These are phyloP conservation scores for Drosophila nr. fundita DNA, from an alignment of 2,888 invertebrate species.

Conservation along the genomic window DNA sequence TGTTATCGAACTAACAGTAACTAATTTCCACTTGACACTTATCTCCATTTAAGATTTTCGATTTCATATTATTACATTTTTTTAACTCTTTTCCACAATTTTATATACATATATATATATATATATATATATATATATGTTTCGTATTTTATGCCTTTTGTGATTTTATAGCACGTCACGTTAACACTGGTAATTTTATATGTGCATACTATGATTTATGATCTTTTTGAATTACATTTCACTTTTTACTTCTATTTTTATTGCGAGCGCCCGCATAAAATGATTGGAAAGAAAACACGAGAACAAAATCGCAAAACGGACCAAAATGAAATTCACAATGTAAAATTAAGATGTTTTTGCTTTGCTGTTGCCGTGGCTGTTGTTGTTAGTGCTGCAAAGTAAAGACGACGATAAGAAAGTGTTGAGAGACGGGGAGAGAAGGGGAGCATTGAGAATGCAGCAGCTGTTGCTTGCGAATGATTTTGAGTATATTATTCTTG, in stretches of 20 bases:
- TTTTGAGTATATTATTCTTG: constrained; percentile 17
- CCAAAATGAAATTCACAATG: constrained; percentile 32
- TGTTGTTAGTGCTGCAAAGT: constrained; percentile 40
- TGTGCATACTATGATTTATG: constrained; percentile 45
- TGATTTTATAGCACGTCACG: constrained; percentile 48
- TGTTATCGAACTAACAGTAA: constrained; percentile 29
- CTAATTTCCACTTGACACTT: constrained; percentile 32
- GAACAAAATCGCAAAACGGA: constrained; percentile 23
- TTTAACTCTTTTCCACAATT: constrained; percentile 42
- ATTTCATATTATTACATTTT: constrained; percentile 41
- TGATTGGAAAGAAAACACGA: constrained; percentile 35
- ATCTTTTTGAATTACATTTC: constrained; percentile 40
- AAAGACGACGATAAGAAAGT: constrained; percentile 27
- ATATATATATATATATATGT: constrained; percentile 17
- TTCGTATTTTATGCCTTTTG: constrained; percentile 32
- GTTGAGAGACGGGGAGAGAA: constrained; percentile 22
- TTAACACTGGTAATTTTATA: constrained; percentile 34
- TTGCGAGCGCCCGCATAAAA: constrained; percentile 29
- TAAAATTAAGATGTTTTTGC: constrained; percentile 12
- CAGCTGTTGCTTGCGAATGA: constrained; percentile 59
- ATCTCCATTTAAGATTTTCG: constrained; percentile 54
- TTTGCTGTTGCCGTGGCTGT: constrained; percentile 9
- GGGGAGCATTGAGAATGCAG: constrained; percentile 42
- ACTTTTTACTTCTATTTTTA: constrained; percentile 25
- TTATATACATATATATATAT: neutral